Evolutionary conservation across 2,888 invertebrate genomes (phyloP).

Genomic region (Acleris literana): DNA sequence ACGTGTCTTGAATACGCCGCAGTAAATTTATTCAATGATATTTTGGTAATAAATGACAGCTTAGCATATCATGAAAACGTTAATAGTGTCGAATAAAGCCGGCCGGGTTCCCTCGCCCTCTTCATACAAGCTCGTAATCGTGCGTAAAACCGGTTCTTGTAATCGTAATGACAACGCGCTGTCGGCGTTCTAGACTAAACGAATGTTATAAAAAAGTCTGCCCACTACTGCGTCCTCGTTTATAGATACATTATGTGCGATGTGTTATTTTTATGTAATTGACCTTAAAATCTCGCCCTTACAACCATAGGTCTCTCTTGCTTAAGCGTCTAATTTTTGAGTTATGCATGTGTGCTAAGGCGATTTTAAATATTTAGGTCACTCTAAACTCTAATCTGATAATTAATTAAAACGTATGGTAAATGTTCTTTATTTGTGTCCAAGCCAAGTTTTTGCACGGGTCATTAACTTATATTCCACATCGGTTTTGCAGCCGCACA

Average conservation of each 20-base stretch:
- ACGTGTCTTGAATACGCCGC: slow-evolving; percentile 5
- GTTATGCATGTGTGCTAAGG: too few relatives aligned
- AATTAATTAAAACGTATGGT: slow-evolving; percentile 6
- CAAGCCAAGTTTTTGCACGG: slow-evolving; percentile 24
- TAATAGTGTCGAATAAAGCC: slow-evolving; percentile 29
- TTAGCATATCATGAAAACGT: slow-evolving; percentile 32
- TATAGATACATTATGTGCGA: background rate
- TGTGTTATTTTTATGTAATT: too few relatives aligned
- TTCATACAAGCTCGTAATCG: slow-evolving; percentile 33
- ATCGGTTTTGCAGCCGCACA: slow-evolving; percentile 19
- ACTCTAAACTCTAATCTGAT: background rate
- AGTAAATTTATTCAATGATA: slow-evolving; percentile 24
- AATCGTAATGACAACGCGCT: slow-evolving; percentile 37
- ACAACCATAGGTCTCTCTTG: too few relatives aligned
- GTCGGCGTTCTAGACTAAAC: slow-evolving; percentile 35
- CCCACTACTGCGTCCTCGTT: slow-evolving; percentile 8
- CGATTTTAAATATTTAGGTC: background rate
- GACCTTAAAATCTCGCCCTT: too few relatives aligned
- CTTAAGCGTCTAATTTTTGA: too few relatives aligned
- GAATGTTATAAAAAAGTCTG: slow-evolving; percentile 27
- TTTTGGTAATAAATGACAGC: slow-evolving; percentile 37
- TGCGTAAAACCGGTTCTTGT: slow-evolving; percentile 39
- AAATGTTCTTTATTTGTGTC: slow-evolving; percentile 7
- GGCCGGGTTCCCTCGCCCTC: slow-evolving; percentile 31
- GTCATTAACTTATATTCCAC: slow-evolving; percentile 25